These are phyloP conservation scores for Melanostoma mellinum DNA, from an alignment of 2,888 invertebrate genomes.

Conservation along the genomic window DNA sequence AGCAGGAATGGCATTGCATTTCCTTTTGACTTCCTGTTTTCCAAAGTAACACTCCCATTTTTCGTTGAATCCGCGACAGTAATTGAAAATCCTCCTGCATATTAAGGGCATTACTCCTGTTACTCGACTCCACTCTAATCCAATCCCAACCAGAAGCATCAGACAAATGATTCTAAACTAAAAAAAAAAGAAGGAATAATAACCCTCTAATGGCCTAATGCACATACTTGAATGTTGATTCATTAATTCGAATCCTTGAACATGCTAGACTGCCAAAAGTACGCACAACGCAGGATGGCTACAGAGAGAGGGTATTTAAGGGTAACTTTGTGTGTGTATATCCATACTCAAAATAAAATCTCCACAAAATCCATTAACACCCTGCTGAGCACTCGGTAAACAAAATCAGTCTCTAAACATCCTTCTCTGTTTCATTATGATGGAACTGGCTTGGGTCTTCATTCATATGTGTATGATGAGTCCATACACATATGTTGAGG, in stretches of 20 bases:
- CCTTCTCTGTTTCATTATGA: neutral
- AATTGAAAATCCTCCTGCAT: constrained; percentile 8
- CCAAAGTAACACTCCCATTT: neutral
- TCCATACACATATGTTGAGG: neutral
- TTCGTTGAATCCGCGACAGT: neutral
- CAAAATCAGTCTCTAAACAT: constrained; percentile 25
- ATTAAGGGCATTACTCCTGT: neutral
- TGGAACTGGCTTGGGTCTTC: neutral
- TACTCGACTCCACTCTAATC: neutral
- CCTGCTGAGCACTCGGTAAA: constrained; percentile 27
- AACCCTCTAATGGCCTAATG: constrained; percentile 59
- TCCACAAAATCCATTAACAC: constrained; percentile 60
- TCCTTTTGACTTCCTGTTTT: constrained; percentile 1
- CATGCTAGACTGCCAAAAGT: constrained; percentile 40
- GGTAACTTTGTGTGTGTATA: neutral
- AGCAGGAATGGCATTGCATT: neutral
- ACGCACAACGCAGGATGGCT: neutral
- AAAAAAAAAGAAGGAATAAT: constrained; percentile 14
- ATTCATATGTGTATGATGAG: neutral
- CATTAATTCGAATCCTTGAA: constrained; percentile 58
- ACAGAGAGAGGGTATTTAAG: neutral
- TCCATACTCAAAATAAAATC: constrained; percentile 14
- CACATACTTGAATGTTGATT: constrained; percentile 59
- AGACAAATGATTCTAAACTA: constrained; percentile 12
- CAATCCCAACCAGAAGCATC: neutral